phyloP scores from a whole-genome alignment of 1,140 invertebrate species.

The Apis dorsata region DNA sequence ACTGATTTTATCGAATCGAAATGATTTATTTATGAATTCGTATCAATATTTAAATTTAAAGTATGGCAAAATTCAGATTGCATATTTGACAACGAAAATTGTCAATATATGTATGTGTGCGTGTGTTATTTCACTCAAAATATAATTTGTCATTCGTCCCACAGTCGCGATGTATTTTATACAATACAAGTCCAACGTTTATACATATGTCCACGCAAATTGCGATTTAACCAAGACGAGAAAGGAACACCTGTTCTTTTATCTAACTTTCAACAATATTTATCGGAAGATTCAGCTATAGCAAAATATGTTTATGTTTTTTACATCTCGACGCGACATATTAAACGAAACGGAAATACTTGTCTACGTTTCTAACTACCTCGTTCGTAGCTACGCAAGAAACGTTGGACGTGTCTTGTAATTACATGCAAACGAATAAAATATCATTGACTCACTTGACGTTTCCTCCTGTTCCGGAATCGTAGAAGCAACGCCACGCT shows the following conservation, averaged over 20 bases:
- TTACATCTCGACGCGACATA: not conserved
- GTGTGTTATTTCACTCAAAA: not conserved
- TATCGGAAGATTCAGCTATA: not conserved
- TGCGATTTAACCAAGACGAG: not conserved
- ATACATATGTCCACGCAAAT: not conserved
- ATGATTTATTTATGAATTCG: not conserved
- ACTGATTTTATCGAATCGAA: not conserved
- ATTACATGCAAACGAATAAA: not conserved
- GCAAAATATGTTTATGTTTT: not conserved
- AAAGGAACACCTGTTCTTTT: conserved; percentile 23
- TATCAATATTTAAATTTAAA: not conserved
- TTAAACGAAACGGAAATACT: not conserved
- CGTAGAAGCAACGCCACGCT: not conserved
- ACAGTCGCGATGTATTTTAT: conserved; percentile 31
- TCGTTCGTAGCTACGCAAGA: not conserved
- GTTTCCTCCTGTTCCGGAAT: not conserved
- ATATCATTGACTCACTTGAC: conserved; percentile 24
- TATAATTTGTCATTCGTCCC: conserved; percentile 31
- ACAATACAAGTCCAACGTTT: conserved; percentile 7
- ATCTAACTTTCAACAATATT: not conserved
- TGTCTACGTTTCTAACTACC: not conserved
- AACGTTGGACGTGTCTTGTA: not conserved
- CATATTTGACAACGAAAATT: not conserved
- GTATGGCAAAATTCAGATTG: not conserved
- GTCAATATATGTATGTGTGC: not conserved